Conservation (phyloP, 92 coral and sea anemone genomes). For the Galaxea fascicularis region DNA sequence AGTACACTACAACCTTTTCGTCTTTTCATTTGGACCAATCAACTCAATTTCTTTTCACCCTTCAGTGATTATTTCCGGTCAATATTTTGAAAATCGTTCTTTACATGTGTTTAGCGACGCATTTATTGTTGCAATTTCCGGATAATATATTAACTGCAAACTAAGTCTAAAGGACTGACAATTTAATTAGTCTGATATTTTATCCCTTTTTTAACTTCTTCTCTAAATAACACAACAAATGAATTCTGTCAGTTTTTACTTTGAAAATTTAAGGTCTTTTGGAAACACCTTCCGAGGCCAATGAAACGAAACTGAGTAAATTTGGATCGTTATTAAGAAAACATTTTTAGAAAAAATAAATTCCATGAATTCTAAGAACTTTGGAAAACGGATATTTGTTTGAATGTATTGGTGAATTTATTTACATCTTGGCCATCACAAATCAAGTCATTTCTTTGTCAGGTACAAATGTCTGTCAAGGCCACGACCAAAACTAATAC, state of each 20-base stretch:
- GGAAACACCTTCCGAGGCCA: not conserved
- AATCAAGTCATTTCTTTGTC: not conserved
- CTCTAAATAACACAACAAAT: too few relatives aligned
- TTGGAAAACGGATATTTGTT: slow-evolving; percentile 31
- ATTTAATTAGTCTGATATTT: too few relatives aligned
- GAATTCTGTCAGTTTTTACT: not conserved
- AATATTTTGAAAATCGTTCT: not conserved
- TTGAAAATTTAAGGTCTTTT: too few relatives aligned
- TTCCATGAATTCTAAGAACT: slow-evolving; percentile 30
- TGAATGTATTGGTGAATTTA: slow-evolving; percentile 22
- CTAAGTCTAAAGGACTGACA: too few relatives aligned
- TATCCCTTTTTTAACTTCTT: too few relatives aligned
- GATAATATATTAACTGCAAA: not conserved
- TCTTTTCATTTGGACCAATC: too few relatives aligned
- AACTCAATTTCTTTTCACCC: too few relatives aligned
- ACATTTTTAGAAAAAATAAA: not conserved
- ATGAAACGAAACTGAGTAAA: not conserved
- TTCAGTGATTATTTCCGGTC: not conserved
- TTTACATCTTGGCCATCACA: slow-evolving; percentile 12
- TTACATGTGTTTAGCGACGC: not conserved
- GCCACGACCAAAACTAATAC: not conserved
- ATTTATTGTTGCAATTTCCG: not conserved
- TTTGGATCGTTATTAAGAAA: not conserved
- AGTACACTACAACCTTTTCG: too few relatives aligned
- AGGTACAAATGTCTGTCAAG: slow-evolving; percentile 1